Evolutionary conservation across 1,140 invertebrate species (phyloP).

Genomic region (Drosophila bocqueti): DNA sequence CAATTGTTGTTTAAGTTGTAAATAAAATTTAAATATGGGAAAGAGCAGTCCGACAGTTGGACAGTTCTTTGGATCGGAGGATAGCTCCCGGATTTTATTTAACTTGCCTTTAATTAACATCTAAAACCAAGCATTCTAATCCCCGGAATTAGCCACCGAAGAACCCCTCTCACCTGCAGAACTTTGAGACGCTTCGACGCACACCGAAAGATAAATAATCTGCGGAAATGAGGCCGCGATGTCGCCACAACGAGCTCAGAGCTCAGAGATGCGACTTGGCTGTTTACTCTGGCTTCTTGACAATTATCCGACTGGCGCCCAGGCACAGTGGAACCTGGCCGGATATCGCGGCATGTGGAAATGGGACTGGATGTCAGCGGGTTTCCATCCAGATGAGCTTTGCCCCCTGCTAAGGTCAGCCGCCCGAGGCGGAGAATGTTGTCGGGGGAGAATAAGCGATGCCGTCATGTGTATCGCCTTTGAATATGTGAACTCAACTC

Average conservation of each 20-base stretch:
- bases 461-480: neutral
- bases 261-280: constrained; percentile 33
- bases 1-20: too few species aligned
- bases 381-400: constrained; percentile 9
- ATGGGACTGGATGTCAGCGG: constrained; percentile 9
- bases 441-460: constrained; percentile 19
- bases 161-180: neutral
- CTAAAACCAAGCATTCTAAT: neutral
- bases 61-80: too few species aligned
- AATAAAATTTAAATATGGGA: too few species aligned
- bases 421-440: constrained; percentile 20
- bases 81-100: too few species aligned
- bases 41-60: too few species aligned
- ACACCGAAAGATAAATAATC: constrained; percentile 39
- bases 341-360: neutral
- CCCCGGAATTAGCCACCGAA: neutral
- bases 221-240: constrained; percentile 45
- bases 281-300: constrained; percentile 6
- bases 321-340: constrained; percentile 31
- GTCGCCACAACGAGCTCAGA: constrained; percentile 41
- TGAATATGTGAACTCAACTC: neutral
- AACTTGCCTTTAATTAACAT: too few species aligned
- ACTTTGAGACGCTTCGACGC: neutral
- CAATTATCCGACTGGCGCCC: constrained; percentile 29
- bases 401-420: constrained; percentile 24